Base-by-base conservation (phyloP, 2,888 invertebrate genomes). In the Zootermopsis nevadensis region DNA sequence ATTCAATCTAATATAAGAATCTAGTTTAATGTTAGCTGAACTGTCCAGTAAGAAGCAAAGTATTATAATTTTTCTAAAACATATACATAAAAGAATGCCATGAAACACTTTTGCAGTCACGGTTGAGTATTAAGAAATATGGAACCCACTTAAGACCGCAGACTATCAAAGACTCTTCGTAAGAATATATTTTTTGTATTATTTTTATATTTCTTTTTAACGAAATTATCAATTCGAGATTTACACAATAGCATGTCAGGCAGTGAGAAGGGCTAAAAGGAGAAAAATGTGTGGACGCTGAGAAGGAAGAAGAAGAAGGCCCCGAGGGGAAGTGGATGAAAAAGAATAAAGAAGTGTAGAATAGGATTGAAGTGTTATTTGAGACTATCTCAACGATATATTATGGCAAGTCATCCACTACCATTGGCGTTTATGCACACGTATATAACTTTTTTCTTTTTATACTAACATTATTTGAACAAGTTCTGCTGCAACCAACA, bases 141-240 rank as follows among this genome's bases (percentile, higher is more conserved):
- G 53, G 53, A 77, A 53, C 77, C 77, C 77, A 77, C 77, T 77
- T 77, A 77, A 31, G 55, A 77, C 76, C 48, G 77, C 55, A 77
- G 77, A 55, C 77, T 53, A 77, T 77, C 31, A 38, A 33, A 69
- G 33, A 33, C 24, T 55, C 48, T 38, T 33, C 55, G 55, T 24
- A 55, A 77, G 53, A 77, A 55, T 55, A 42, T 77, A 4, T 55
- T 53, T 55, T 48, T 77, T 55, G 24, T 48, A 24, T 77, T 77
- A 77, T 33, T 69, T 69, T 69, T 33, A n/a, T 31, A 27, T 77
- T 42, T 77, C 55, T 77, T 77, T 77, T 77, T 33, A 77, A 77
- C 53, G 77, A 55, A 81, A 81, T 81, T 81, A 81, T 81, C 81
- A 81, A 81, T 81, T 81, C 72, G 72, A 74, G 53, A 74, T 74